These are phyloP conservation scores for Phenganax marumi DNA, from an alignment of 92 coral and sea anemone species.

Conservation along the genomic window DNA sequence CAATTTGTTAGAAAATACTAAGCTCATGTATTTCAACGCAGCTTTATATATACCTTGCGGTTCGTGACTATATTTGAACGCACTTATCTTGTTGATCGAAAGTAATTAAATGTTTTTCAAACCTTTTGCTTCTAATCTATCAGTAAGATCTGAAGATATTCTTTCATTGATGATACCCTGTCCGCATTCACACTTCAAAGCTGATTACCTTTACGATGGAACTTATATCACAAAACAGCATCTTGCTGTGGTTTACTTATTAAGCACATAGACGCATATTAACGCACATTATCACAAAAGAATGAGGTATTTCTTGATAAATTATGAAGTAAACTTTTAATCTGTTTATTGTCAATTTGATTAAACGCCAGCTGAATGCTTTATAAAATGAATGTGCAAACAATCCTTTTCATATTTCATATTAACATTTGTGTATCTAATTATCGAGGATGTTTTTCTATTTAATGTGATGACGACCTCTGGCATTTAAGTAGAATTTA, in stretches of 20 bases:
- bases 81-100: neutral
- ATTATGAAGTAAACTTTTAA: neutral
- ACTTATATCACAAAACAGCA: neutral
- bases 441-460: neutral
- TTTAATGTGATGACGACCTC: neutral
- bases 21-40: neutral
- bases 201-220: conserved; percentile 20
- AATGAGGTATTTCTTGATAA: neutral
- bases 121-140: neutral
- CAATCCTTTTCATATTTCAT: neutral
- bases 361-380: neutral
- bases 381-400: neutral
- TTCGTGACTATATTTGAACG: neutral
- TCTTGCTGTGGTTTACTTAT: conserved; percentile 6
- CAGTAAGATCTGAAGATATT: neutral
- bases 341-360: neutral
- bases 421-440: neutral
- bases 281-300: neutral
- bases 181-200: neutral
- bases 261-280: neutral
- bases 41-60: neutral
- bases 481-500: neutral
- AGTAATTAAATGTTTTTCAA: neutral
- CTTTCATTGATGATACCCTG: neutral
- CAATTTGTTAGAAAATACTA: neutral